Base-by-base conservation (phyloP, 2,888 invertebrate genomes). In the Saturnia pavonia region DNA sequence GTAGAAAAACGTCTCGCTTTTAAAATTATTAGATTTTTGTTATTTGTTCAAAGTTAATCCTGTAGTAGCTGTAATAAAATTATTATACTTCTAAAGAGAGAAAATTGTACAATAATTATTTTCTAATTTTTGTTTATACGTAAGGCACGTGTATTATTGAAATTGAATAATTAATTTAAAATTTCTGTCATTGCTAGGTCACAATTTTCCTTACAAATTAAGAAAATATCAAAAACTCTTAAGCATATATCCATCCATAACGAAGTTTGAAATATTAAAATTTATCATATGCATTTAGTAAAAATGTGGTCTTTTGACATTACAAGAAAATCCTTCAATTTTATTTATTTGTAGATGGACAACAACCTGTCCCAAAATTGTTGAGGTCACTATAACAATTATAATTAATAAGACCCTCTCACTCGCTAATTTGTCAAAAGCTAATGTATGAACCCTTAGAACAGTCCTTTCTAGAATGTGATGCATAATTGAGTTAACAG, bases 401-500 rank as follows among this genome's bases (percentile, higher is more conserved):
- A 78, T 75, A 76, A 81, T 82, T 81, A 84, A 82, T 77, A 80
- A 76, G 78, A 73, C 69, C 76, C 79, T 74, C 78, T 78, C 78
- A 80, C 77, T 75, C 78, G 74, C 77, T 77, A 77, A 77, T 81
- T 76, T 74, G 72, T 73, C 75, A 73, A 75, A 78, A 82, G 80
- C 79, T 83, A 80, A 84, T 81, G 79, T 75, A 74, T 75, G 75
- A 74, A 79, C 80, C 84, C 84, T 81, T 78, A 79, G 76, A 83
- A 81, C 77, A 76, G 79, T 75, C 82, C 81, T 84, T 86, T 85
- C 85, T 82, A 82, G n/a, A n/a, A n/a, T 78, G 84, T 79, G 80
- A 83, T 83, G 82, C 85, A 85, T 86, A 78, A 86, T 85, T 85
- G 82, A 78, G 77, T 79, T 82, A 82, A 81, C 80, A 81, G 77